Conservation (phyloP, 2,888 invertebrate genomes). For the Agonopterix alstromeriana region DNA sequence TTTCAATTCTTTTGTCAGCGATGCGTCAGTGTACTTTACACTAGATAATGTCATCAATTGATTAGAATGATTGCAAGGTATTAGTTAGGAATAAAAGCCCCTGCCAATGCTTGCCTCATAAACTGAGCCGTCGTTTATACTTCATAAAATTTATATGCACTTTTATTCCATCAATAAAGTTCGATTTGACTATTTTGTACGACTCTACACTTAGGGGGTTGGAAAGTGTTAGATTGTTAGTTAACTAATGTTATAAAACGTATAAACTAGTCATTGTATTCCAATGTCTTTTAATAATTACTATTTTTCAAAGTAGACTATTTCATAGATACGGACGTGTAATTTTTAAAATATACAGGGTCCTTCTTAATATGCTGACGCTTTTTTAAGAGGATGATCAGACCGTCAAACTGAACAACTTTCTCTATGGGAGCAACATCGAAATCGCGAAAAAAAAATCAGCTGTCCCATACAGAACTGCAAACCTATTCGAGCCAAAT, state of each 20-base stretch:
- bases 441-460: too few relatives aligned
- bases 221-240: background rate
- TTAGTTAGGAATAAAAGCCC: conserved; percentile 42
- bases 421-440: too few relatives aligned
- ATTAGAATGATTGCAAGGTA: conserved; percentile 12
- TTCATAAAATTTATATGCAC: conserved; percentile 74
- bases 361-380: too few relatives aligned
- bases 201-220: background rate
- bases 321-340: too few relatives aligned
- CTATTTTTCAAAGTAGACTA: too few relatives aligned
- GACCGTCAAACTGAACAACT: too few relatives aligned
- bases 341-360: too few relatives aligned
- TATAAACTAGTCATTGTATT: background rate
- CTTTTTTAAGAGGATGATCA: too few relatives aligned
- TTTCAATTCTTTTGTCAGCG: background rate
- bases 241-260: background rate
- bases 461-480: too few relatives aligned
- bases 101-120: conserved; percentile 55
- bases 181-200: conserved; percentile 63
- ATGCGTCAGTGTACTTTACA: background rate
- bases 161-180: conserved; percentile 69
- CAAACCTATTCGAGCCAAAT: too few relatives aligned
- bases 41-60: background rate
- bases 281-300: too few relatives aligned
- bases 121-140: conserved; percentile 65